Conservation (phyloP, 2,797 vertebrate species). For the Silurus aristotelis region DNA sequence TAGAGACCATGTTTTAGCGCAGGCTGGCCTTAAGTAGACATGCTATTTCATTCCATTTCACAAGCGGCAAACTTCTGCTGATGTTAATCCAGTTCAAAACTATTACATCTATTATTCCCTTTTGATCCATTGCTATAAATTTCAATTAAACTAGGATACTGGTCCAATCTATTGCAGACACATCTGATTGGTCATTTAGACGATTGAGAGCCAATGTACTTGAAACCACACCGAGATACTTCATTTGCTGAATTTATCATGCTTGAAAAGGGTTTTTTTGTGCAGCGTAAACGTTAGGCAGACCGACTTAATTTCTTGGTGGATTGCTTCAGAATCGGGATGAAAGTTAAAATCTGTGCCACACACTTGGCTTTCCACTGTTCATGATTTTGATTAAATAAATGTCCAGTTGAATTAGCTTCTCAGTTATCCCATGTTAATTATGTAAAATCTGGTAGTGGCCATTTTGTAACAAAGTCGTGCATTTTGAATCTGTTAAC, state of each 20-base stretch:
- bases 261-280: constrained; percentile 46
- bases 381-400: constrained; percentile 10
- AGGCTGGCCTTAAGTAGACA: constrained; percentile 18
- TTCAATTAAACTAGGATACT: constrained; percentile 41
- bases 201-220: constrained; percentile 54
- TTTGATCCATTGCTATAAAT: constrained; percentile 33
- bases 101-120: constrained; percentile 48
- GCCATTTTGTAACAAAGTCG: constrained; percentile 12
- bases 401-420: not conserved
- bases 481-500: constrained; percentile 46
- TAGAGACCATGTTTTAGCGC: constrained; percentile 40
- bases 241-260: constrained; percentile 54
- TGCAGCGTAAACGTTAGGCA: constrained; percentile 18
- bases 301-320: constrained; percentile 19
- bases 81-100: constrained; percentile 53
- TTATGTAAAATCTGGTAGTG: not conserved
- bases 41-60: constrained; percentile 32
- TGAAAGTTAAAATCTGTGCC: constrained; percentile 2
- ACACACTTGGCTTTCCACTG: not conserved
- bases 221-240: constrained; percentile 47
- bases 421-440: constrained; percentile 13
- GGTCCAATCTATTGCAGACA: constrained; percentile 42
- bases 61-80: constrained; percentile 17
- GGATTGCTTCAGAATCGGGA: not conserved
- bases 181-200: constrained; percentile 55